A percentile compares a stretch with the other conserved stretches of the same genome.
These are phyloP conservation scores for Phoronis australis DNA, from an alignment of 2,888 invertebrate species.

Conservation along the genomic window DNA sequence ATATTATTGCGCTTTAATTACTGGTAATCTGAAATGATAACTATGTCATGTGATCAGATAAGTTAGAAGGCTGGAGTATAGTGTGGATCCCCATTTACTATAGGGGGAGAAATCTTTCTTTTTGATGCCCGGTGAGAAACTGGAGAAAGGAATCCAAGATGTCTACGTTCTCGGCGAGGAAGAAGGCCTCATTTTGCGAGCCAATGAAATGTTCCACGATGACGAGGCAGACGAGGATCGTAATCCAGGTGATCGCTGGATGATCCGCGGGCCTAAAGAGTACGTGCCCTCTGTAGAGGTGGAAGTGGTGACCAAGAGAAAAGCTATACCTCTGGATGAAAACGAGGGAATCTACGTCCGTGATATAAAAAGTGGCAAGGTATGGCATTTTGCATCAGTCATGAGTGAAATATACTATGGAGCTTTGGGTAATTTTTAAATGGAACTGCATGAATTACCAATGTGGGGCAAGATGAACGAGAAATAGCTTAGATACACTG, in stretches of 20 bases:
- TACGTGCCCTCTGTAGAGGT: slow-evolving; percentile 57
- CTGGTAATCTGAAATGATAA: no score
- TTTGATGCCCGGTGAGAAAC: slow-evolving; percentile 55
- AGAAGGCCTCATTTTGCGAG: slow-evolving; percentile 55
- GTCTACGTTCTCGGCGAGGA: slow-evolving; percentile 55
- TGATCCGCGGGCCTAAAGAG: slow-evolving; percentile 56
- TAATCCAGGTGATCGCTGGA: slow-evolving; percentile 56
- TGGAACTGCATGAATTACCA: no score
- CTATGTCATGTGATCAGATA: no score
- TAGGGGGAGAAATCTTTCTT: slow-evolving; percentile 56
- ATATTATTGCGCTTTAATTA: no score
- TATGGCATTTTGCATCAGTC: slow-evolving; percentile 17
- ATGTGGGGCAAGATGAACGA: no score
- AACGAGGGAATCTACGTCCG: slow-evolving; percentile 57
- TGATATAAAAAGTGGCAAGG: slow-evolving; percentile 54
- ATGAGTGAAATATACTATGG: no score
- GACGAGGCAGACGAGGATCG: slow-evolving; percentile 23
- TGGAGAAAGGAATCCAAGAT: slow-evolving; percentile 55
- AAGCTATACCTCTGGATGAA: slow-evolving; percentile 56
- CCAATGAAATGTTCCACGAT: slow-evolving; percentile 53
- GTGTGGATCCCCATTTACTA: no score
- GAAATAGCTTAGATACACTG: no score
- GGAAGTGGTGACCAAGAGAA: slow-evolving; percentile 52
- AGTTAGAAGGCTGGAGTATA: no score
- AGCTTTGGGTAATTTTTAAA: no score